Evolutionary conservation across 2,888 invertebrate genomes (phyloP), one percentile per base, ranked within the genome.

Genomic region (Patella caerulea): DNA sequence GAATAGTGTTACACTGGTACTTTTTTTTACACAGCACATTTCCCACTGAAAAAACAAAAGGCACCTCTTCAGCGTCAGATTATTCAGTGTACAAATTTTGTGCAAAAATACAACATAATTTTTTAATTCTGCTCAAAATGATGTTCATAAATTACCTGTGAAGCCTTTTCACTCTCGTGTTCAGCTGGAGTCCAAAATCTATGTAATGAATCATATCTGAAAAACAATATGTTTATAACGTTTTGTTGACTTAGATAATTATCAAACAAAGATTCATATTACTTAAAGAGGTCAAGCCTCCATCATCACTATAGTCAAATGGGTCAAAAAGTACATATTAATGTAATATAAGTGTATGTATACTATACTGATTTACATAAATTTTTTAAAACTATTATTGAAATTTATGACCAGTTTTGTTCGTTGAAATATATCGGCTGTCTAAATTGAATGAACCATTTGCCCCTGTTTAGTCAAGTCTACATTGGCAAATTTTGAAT

Each of bases 151-250:
- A 34, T n/a, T 73, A 84, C 84, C 81, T 80, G 75, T 55, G 83
- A 83, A 54, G 83, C 71, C 53, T 81, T 79, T 56, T 82, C 82
- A 69, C 75, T 53, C 73, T 83, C 85, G 17, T 75, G 71, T 77
- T 86, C 83, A 19, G 72, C 52, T 34, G 85, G 84, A 34, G 81
- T 78, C 86, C 86, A 86, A 71, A 85, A 85, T 59, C 85, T 77
- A 79, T 88, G 87, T 34, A 83, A 74, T 9, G 86, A 86, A 34
- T 88, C 87, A 81, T 82, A 83, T 75, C 87, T 88, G 79, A 72
- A 79, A 82, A 65, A 55, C 72, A 71, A 72, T 45, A 52, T 52
- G 2, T 56, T 29, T 55, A 19, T 2, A 52, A 45, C n/a, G 11
- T 11, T n/a, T 24, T 71, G 17, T 15, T 71, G 17, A 53, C 14